Conservation (phyloP, 2,113 vertebrate genomes). For the Thamnaconus septentrionalis region DNA sequence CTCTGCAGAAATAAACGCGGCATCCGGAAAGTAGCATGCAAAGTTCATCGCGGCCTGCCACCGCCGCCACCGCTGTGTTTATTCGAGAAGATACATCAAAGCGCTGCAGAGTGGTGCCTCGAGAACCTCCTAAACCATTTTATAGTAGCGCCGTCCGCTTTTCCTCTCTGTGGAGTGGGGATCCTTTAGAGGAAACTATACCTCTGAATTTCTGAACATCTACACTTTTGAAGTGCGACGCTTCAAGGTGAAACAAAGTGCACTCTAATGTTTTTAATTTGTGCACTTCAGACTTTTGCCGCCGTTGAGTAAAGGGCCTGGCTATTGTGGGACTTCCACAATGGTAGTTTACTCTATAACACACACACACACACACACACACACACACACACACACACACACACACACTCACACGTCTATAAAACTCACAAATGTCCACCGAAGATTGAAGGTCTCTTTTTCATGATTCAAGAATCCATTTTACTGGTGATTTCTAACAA, state of each 20-base stretch:
- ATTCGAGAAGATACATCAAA: conserved; percentile 1
- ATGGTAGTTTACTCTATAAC: too few species aligned
- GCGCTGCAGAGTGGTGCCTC: conserved; percentile 1
- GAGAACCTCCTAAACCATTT: conserved; percentile 1
- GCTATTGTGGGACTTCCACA: too few species aligned
- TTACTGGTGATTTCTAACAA: too few species aligned
- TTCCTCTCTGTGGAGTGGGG: neutral
- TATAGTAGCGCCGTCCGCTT: neutral
- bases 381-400: too few species aligned
- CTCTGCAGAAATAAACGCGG: too few species aligned
- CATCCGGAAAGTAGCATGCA: conserved; percentile 6
- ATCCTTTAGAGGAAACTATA: neutral
- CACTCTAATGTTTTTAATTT: neutral
- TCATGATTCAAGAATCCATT: too few species aligned
- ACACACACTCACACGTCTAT: too few species aligned
- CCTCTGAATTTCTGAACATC: neutral
- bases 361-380: too few species aligned
- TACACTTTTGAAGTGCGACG: neutral
- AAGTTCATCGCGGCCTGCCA: conserved; percentile 4
- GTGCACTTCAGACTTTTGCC: neutral
- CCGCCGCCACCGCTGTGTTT: conserved; percentile 6
- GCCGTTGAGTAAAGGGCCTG: too few species aligned
- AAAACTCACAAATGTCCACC: too few species aligned
- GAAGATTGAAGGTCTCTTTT: too few species aligned
- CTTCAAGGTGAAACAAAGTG: neutral